Evolutionary conservation across 1,140 invertebrate genomes (phyloP), one percentile per base, ranked within the genome.

Genomic region (Hycleus phaleratus): DNA sequence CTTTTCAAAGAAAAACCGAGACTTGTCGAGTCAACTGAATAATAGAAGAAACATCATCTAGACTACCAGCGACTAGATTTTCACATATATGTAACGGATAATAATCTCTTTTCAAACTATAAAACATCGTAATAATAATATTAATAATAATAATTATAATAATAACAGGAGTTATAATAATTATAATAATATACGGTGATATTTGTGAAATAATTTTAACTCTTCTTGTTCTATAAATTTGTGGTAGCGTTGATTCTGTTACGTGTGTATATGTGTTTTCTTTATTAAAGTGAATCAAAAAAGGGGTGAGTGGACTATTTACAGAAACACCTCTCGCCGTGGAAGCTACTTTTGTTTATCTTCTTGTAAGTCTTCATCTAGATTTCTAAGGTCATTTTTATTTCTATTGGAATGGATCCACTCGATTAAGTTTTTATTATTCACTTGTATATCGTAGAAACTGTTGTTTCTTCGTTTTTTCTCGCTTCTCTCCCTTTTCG

Each of bases 291-390:
- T 32, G 32, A 32, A 32, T 32, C 7, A 32, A 32, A 32, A 32
- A 32, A 32, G 32, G 49, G 49, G 32, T 59, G n/a, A 49, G 26
- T 54, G 50, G 43, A 46, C 63, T 67, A 67, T 67, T 49, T 63
- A 65, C 61, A 67, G 7, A 32, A 32, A 67, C 53, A 61, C 58
- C 59, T 63, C 55, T 67, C 65, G 58, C 59, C 59, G 53, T 65
- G 61, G 56, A 67, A 59, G 60, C 64, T 68, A 63, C 64, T 32
- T 32, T 32, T 32, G 32, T 32, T 32, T 32, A 5, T 32, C 32
- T 32, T 32, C 32, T 32, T 32, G 32, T 32, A 32, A 32, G 32
- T 32, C 32, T 32, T 32, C 18, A 18, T 18, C 32, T 32, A 32
- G 32, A 32, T 32, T 42, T n/a, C 59, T 65, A 67, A 54, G 59